Evolutionary conservation across 92 coral and sea anemone genomes (phyloP), one percentile per base, ranked within the genome.

Genomic region (Actinernus sp.): DNA sequence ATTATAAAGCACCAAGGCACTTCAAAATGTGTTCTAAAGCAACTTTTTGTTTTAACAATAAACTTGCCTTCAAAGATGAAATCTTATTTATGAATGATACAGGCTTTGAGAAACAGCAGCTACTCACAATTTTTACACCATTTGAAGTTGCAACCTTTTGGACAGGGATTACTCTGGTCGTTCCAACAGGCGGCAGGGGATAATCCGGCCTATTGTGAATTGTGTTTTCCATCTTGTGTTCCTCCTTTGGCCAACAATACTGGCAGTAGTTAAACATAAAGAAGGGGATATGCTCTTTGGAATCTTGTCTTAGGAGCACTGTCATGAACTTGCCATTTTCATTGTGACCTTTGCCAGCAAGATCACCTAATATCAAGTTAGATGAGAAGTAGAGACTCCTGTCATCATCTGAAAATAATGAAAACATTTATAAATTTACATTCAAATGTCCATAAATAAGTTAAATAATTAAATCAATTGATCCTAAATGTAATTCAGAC

Each of bases 241-340:
- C 89, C 8, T 83, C 66, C 28, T 61, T 56, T 14, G 89, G 89
- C 84, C 84, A 83, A 6, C 29, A 26, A 48, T 52, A 83, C 27
- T 43, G 44, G 66, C 67, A 32, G 58, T 45, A 83, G 25, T 46
- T 30, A 18, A 43, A 34, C 78, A 83, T 30, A 28, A 76, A 52
- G 49, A 36, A 28, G 1, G 89, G 89, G 21, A 83, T 64, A 28
- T 75, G 73, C 22, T 67, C 23, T 39, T 61, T 36, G 24, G 79
- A 61, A 24, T 73, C 67, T 16, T 62, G 79, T 8, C 34, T 33
- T n/a, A 83, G 60, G 13, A 83, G 41, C 17, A 83, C 76, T 36
- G 79, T 55, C 89, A 83, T 83, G 64, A 76, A 76, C 22, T 76
- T 83, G 53, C 89, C 89, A 25, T 83, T 76, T 34, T 64, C 49